phyloP scores from a whole-genome alignment of 1,140 invertebrate species.

The Cephus cinctus region DNA sequence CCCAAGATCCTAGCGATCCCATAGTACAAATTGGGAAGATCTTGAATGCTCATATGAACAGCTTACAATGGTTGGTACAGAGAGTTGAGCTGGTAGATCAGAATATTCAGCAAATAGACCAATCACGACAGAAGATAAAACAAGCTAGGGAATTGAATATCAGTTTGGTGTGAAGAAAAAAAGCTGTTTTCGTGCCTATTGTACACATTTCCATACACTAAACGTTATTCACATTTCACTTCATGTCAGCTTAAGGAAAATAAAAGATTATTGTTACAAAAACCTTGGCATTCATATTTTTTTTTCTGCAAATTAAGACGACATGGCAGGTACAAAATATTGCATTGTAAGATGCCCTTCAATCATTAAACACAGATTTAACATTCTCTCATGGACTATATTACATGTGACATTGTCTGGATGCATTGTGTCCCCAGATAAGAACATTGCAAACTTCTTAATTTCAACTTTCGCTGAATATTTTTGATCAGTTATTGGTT shows the following conservation, averaged over 20 bases:
- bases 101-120: slow-evolving; percentile 80
- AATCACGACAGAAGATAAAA: slow-evolving; percentile 76
- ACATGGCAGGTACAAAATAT: slow-evolving; percentile 62
- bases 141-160: slow-evolving; percentile 73
- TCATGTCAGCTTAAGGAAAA: too few species aligned
- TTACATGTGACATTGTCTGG: slow-evolving; percentile 62
- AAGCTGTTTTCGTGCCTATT: too few species aligned
- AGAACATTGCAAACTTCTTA: slow-evolving; percentile 59
- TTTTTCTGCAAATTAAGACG: too few species aligned
- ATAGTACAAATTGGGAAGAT: slow-evolving; percentile 91
- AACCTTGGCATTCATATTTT: too few species aligned
- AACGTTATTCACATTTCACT: too few species aligned
- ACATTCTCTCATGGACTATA: slow-evolving; percentile 54
- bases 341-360: slow-evolving; percentile 61
- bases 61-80: slow-evolving; percentile 89
- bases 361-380: slow-evolving; percentile 61
- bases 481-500: slow-evolving; percentile 28
- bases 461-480: slow-evolving; percentile 58
- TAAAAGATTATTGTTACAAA: too few species aligned
- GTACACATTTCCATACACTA: too few species aligned
- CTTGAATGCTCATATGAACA: slow-evolving; percentile 95
- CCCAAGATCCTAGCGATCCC: slow-evolving; percentile 82
- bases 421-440: slow-evolving; percentile 61
- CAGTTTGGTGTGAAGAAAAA: too few species aligned
- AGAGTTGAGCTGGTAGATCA: slow-evolving; percentile 72